phyloP scores from a whole-genome alignment of 2,797 vertebrate genomes.

The Phylloscopus collybita region DNA sequence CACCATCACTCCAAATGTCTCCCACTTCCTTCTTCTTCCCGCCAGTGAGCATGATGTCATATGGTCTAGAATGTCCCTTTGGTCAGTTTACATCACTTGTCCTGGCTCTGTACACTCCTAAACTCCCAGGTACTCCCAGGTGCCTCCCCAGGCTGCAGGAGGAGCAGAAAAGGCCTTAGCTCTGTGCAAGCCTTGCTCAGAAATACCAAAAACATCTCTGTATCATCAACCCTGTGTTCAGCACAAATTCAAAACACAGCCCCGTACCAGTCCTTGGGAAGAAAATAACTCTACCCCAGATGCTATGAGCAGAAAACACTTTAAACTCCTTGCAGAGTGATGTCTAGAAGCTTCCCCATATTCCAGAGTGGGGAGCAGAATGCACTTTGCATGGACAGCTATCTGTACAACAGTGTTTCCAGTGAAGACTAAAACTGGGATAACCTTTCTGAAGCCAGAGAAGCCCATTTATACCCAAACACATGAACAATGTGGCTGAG shows the following conservation, averaged over 20 bases:
- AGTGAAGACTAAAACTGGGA: background rate
- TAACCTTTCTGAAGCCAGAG: background rate
- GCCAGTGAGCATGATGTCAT: background rate
- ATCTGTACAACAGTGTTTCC: background rate
- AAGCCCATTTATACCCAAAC: background rate
- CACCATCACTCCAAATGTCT: background rate
- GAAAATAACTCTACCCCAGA: background rate
- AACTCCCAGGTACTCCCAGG: background rate
- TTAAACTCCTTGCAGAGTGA: background rate
- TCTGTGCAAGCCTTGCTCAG: background rate
- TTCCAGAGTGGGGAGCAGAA: background rate
- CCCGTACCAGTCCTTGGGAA: background rate
- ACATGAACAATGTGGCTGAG: background rate
- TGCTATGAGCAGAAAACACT: background rate
- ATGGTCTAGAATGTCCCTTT: background rate
- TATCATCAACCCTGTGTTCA: too few relatives aligned
- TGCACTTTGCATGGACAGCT: background rate
- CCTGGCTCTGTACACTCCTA: background rate
- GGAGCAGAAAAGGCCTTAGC: background rate
- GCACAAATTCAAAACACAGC: background rate
- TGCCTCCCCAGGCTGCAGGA: fast-evolving
- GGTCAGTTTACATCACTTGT: background rate
- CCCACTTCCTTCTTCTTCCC: background rate
- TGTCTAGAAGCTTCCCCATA: background rate
- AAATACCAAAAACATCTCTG: too few relatives aligned